A percentile compares a stretch with the other conserved stretches of the same genome.
These are phyloP conservation scores for Aphidius ervi DNA, from an alignment of 1,140 invertebrate genomes.

Conservation along the genomic window DNA sequence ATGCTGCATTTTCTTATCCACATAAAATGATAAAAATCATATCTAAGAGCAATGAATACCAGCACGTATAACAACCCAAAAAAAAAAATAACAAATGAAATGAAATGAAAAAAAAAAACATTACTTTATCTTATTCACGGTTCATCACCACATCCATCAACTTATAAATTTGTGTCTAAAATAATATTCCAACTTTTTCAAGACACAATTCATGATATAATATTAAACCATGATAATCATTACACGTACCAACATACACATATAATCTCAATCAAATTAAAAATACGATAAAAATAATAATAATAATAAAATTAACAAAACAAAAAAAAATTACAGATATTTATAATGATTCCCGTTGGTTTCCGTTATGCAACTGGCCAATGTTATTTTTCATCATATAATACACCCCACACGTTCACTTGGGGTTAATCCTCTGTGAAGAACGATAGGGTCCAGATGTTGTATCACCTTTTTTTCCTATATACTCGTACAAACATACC, in stretches of 20 bases:
- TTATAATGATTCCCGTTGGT: constrained; percentile 4
- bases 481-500: not conserved
- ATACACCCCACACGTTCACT: constrained; percentile 5
- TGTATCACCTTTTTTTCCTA: constrained; percentile 10
- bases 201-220: no score
- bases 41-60: constrained; percentile 25
- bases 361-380: constrained; percentile 1
- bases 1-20: constrained; percentile 4
- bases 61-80: constrained; percentile 28
- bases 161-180: no score
- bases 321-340: not conserved
- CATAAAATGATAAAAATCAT: not conserved
- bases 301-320: no score
- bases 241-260: no score
- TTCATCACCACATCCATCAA: no score
- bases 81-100: no score
- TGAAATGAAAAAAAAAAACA: no score
- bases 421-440: constrained; percentile 15
- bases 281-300: no score
- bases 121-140: no score
- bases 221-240: no score
- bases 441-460: not conserved
- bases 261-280: no score
- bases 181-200: no score
- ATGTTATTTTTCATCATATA: not conserved